Evolutionary conservation across 1,140 invertebrate species (phyloP).

Genomic region (Bursaphelenchus mucronatus): DNA sequence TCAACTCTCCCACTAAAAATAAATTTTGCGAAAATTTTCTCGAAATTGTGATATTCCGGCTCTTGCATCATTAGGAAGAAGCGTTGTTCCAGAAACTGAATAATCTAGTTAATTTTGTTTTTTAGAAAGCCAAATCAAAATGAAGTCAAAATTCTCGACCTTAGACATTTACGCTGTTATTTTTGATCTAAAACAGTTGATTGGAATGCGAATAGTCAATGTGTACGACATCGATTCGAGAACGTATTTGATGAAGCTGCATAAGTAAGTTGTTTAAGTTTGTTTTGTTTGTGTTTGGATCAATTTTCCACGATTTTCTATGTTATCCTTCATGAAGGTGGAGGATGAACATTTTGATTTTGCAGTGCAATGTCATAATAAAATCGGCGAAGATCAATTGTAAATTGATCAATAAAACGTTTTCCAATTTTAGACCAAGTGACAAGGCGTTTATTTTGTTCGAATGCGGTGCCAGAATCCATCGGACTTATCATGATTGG

Average conservation of each 20-base stretch:
- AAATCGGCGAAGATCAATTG: not conserved
- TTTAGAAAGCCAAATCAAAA: slow-evolving; percentile 11
- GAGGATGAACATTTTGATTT: no score
- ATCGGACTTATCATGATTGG: slow-evolving; percentile 93
- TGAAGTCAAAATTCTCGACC: slow-evolving; percentile 71
- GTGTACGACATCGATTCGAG: slow-evolving; percentile 95
- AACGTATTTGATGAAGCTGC: slow-evolving; percentile 85
- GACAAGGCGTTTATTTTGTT: slow-evolving; percentile 81
- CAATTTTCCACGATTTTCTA: no score
- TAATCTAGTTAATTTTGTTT: not conserved
- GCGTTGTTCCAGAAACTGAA: no score
- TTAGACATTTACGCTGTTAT: slow-evolving; percentile 81
- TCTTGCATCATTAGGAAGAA: no score
- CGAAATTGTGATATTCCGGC: no score
- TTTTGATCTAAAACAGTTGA: slow-evolving; percentile 75
- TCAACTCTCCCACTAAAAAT: no score
- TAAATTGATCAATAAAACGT: not conserved
- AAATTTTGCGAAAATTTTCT: no score
- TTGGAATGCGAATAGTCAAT: slow-evolving; percentile 89
- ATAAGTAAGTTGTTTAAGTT: slow-evolving; percentile 63
- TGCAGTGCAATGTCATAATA: no score
- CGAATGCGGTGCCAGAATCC: slow-evolving; percentile 88
- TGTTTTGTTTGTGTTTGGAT: not conserved
- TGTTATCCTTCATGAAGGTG: no score
- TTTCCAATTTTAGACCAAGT: slow-evolving; percentile 62